These are phyloP conservation scores for Monoplex corrugatus DNA, from an alignment of 2,888 invertebrate genomes.

Conservation along the genomic window DNA sequence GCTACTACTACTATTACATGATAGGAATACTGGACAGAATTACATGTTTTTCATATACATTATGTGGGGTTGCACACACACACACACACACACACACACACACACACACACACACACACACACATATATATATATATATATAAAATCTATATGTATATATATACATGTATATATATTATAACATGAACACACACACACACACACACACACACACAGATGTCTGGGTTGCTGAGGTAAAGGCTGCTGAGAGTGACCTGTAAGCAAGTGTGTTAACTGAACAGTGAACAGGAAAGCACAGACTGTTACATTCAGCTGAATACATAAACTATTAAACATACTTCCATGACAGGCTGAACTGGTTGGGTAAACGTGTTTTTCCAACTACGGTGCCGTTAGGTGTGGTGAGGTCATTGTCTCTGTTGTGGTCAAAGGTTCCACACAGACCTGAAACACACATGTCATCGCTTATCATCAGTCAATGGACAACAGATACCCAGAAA, in stretches of 20 bases:
- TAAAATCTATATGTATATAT: background rate
- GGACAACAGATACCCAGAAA: no score
- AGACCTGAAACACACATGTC: constrained; percentile 63
- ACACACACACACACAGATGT: background rate
- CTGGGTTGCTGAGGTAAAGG: background rate
- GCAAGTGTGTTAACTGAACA: no score
- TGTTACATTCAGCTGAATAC: no score
- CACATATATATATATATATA: background rate
- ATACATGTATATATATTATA: background rate
- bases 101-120: no score
- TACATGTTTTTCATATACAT: no score
- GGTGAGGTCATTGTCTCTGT: constrained; percentile 64
- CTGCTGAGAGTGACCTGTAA: background rate
- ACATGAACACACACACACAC: background rate
- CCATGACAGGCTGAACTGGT: constrained; percentile 65
- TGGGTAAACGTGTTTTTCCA: constrained; percentile 47
- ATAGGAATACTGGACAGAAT: no score
- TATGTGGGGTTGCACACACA: no score
- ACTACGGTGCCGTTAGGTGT: constrained; percentile 58
- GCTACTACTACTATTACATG: no score
- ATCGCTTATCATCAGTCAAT: no score
- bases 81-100: no score
- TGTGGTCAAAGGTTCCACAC: constrained; percentile 71
- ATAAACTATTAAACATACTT: no score
- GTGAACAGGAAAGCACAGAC: no score